Evolutionary conservation across 2,113 vertebrate genomes (phyloP).

Genomic region (Nansenia antarctica): DNA sequence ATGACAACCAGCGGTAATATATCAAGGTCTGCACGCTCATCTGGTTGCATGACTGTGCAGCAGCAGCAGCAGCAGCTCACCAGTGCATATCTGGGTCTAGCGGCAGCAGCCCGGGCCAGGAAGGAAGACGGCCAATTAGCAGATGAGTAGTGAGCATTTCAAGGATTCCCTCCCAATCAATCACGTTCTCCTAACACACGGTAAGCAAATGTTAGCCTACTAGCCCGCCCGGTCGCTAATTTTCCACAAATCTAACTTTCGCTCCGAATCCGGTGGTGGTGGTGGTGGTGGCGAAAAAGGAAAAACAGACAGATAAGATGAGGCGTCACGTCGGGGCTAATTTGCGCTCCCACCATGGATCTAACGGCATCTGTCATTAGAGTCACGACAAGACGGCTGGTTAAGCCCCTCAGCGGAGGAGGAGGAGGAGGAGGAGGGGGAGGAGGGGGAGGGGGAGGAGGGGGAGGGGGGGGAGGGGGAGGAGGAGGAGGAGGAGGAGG

Average conservation of each 20-base stretch:
- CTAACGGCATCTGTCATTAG: slow-evolving; percentile 39
- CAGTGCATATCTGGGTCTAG: slow-evolving; percentile 74
- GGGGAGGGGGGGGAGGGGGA: background rate
- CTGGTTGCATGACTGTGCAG: slow-evolving; percentile 69
- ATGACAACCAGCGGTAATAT: slow-evolving; percentile 74
- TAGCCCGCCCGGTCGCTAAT: too few species aligned
- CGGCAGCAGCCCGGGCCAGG: too few species aligned
- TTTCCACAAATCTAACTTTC: too few species aligned
- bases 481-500: too few species aligned
- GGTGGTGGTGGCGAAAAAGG: too few species aligned
- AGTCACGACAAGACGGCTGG: slow-evolving; percentile 39
- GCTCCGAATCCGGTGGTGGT: too few species aligned
- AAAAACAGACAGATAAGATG: background rate
- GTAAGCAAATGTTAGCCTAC: too few species aligned
- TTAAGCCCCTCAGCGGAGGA: slow-evolving; percentile 24
- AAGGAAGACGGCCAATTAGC: slow-evolving; percentile 75
- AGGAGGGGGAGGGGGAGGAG: background rate
- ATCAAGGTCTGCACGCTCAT: slow-evolving; percentile 64
- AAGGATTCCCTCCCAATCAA: too few species aligned
- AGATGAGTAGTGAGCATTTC: slow-evolving; percentile 48
- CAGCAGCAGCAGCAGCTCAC: slow-evolving; percentile 73
- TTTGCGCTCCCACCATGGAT: slow-evolving; percentile 31
- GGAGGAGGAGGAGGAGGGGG: background rate
- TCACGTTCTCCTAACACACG: too few species aligned
- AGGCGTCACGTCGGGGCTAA: slow-evolving; percentile 22